These are phyloP conservation scores for Hemicrepidius hirtus DNA, from an alignment of 2,888 invertebrate species.

Conservation along the genomic window DNA sequence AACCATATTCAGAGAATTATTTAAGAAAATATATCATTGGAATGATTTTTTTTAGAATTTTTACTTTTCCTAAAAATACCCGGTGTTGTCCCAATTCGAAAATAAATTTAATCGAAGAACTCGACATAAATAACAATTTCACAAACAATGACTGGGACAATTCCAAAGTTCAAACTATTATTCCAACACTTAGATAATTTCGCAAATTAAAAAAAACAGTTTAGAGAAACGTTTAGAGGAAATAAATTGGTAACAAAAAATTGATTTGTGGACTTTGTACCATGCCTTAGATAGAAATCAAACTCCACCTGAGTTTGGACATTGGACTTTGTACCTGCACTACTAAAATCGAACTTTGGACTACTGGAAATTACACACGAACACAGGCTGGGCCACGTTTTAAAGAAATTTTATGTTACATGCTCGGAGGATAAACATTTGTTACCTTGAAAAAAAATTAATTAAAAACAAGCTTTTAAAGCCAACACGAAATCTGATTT, in stretches of 20 bases:
- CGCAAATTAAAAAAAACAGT: not conserved
- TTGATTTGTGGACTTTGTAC: slow-evolving; percentile 43
- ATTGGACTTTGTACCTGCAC: slow-evolving; percentile 63
- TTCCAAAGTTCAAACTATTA: slow-evolving; percentile 10
- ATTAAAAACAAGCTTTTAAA: too few relatives aligned
- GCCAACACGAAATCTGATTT: not conserved
- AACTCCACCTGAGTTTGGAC: slow-evolving; percentile 58
- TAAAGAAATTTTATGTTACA: slow-evolving; percentile 12
- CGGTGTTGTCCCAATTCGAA: not conserved
- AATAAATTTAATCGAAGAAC: not conserved
- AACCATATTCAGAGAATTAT: too few relatives aligned
- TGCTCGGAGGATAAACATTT: not conserved
- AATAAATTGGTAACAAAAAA: slow-evolving; percentile 2
- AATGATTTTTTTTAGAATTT: too few relatives aligned
- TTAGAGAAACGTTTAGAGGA: not conserved
- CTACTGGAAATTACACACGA: slow-evolving; percentile 26
- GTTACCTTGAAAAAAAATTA: not conserved
- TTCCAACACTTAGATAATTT: not conserved
- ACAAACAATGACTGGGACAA: slow-evolving; percentile 1
- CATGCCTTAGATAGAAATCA: slow-evolving; percentile 47
- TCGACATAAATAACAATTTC: slow-evolving; percentile 6
- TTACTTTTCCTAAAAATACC: not conserved
- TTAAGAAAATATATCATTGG: too few relatives aligned
- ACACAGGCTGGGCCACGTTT: slow-evolving; percentile 34
- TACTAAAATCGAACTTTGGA: slow-evolving; percentile 47